Conservation (phyloP, 1,140 invertebrate species). For the Heliconius himera region DNA sequence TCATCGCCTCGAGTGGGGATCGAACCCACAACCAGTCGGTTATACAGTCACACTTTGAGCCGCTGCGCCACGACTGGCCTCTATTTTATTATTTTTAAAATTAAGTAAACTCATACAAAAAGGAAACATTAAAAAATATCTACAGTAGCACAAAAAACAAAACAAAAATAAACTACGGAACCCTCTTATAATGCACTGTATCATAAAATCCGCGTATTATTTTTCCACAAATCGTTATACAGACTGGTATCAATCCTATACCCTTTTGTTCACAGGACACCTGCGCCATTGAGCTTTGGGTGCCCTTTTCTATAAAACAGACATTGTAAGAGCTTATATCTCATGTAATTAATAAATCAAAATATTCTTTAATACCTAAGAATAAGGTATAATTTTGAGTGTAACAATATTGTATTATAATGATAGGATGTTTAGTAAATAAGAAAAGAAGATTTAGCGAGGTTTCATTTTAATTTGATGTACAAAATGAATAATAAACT, state of each 20-base stretch:
- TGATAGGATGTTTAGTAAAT: not conserved
- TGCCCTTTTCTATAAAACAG: conserved; percentile 63
- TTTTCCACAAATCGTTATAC: conserved; percentile 65
- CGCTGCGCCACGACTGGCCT: too few species aligned
- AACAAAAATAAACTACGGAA: conserved; percentile 46
- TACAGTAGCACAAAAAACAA: not conserved
- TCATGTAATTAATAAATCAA: not conserved
- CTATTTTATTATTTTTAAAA: too few species aligned
- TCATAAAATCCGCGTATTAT: conserved; percentile 53
- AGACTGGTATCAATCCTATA: conserved; percentile 67
- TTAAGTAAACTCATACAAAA: not conserved
- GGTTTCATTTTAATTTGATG: not conserved
- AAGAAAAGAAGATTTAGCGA: conserved; percentile 2
- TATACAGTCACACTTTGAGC: too few species aligned
- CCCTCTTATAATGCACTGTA: conserved; percentile 39
- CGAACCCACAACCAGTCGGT: too few species aligned
- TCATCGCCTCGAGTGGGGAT: too few species aligned
- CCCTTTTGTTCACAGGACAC: conserved; percentile 73
- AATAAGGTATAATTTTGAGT: not conserved
- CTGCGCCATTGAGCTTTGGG: conserved; percentile 71
- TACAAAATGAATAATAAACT: conserved; percentile 3
- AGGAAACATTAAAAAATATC: not conserved
- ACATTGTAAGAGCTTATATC: conserved; percentile 53
- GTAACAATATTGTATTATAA: not conserved
- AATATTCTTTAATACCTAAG: not conserved